Evolutionary conservation across 2,113 vertebrate genomes (phyloP), one percentile per base, ranked within the genome.

Genomic region (Agapornis roseicollis): DNA sequence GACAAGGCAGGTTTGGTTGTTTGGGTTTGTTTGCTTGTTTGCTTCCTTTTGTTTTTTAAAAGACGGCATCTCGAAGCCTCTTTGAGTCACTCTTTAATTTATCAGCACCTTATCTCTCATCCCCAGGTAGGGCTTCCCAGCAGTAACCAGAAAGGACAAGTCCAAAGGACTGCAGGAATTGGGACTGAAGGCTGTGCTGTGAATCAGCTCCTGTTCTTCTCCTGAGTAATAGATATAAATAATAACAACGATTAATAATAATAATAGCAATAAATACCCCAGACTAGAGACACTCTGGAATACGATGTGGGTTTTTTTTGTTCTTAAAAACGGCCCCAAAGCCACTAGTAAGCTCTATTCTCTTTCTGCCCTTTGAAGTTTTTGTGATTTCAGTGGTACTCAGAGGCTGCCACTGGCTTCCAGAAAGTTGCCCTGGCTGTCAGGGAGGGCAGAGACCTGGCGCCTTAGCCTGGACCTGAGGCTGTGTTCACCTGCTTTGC

Each of bases 1-100:
- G 27, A 49, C 27, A 78, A 60, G 39, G 9, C 25, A 61, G 28
- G 33, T n/a, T n/a, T 58, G 33, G 55, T 58, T 58, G 33, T 14
- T 58, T 20, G 55, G 55, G 29, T 10, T 6, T 23, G 2, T 1
- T 58, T 35, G 33, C 5, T 35, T 35, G n/a, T 1, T 58, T 58
- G 31, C 19, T 58, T 58, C 33, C 5, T 33, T 56, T 55, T 33
- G 53, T 15, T 24, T 7, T 35, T 35, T 16, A 66, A 39, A 39
- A n/a, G 13, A 19, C 0, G 2, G 28, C 11, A 55, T 60, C 31
- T 71, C 24, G 37, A 88, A 81, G 35, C 24, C 58, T n/a, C 49
- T 23, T n/a, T n/a, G n/a, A n/a, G 80, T 76, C 88, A 41, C 52
- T 88, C 93, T 90, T 86, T 76, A 76, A 96, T 93, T 93, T 86